A percentile compares a stretch with the other conserved stretches of the same genome.
phyloP scores from a whole-genome alignment of 2,888 invertebrate species.

The Hydropsyche betteni region DNA sequence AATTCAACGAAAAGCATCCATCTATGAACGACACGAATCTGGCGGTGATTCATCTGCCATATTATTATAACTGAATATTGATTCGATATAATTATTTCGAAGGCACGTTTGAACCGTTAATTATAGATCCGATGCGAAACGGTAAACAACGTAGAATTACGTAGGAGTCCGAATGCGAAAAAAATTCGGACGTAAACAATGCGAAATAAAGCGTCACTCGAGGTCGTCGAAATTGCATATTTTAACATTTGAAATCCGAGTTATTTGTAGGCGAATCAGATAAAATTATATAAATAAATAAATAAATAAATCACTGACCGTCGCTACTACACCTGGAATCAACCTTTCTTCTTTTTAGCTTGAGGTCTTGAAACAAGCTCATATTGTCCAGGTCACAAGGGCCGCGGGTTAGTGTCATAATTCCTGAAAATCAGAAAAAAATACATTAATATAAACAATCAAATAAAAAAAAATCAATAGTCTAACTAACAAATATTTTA shows the following conservation, averaged over 20 bases:
- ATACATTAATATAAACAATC: neutral
- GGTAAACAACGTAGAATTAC: slow-evolving; percentile 6
- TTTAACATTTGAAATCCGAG: neutral
- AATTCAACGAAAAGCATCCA: no score
- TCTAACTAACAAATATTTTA: no score
- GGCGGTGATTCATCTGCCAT: no score
- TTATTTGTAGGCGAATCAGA: neutral
- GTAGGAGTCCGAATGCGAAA: neutral
- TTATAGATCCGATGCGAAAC: neutral
- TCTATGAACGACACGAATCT: no score
- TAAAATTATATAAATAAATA: neutral
- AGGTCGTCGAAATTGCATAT: slow-evolving; percentile 14
- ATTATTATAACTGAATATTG: no score
- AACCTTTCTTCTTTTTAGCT: slow-evolving; percentile 97
- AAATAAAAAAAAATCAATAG: neutral
- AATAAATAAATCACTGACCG: slow-evolving; percentile 72
- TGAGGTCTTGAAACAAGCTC: slow-evolving; percentile 99
- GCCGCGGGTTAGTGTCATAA: slow-evolving; percentile 97
- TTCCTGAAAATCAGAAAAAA: slow-evolving; percentile 72
- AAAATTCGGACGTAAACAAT: neutral
- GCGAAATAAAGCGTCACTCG: neutral
- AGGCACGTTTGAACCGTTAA: no score
- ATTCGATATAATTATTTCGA: no score
- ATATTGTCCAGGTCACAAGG: slow-evolving; percentile 97
- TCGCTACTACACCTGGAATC: slow-evolving; percentile 96